Percentiles rank a stretch among this genome's conserved stretches.
Conservation (phyloP, 2,888 invertebrate species). For the Torymus aiolomorphi region DNA sequence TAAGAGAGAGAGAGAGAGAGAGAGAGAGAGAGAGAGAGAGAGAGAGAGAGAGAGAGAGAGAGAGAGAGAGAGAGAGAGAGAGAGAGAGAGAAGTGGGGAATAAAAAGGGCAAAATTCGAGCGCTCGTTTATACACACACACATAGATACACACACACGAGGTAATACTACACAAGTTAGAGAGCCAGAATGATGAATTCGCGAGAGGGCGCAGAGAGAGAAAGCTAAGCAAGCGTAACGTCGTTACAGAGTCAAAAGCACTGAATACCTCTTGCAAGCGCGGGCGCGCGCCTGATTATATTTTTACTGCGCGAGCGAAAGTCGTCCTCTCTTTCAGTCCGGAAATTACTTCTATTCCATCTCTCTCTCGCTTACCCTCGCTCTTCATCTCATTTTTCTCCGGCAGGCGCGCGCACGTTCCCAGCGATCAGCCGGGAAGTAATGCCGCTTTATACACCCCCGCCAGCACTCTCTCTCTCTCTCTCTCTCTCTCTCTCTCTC, state of each 20-base stretch:
- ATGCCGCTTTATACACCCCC: slow-evolving; percentile 1
- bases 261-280: not conserved
- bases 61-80: not conserved
- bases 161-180: too few relatives aligned
- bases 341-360: slow-evolving; percentile 41
- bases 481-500: not conserved
- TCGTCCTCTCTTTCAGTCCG: not conserved
- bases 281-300: too few relatives aligned
- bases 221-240: not conserved
- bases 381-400: too few relatives aligned
- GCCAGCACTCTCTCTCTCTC: not conserved
- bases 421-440: not conserved
- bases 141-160: too few relatives aligned
- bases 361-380: not conserved
- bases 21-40: too few relatives aligned
- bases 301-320: not conserved
- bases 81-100: not conserved
- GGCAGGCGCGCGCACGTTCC: too few relatives aligned
- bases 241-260: not conserved
- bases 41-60: too few relatives aligned
- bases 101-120: not conserved
- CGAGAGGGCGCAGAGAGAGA: too few relatives aligned
- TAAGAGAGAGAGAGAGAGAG: not conserved
- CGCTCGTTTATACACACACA: not conserved
- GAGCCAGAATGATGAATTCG: too few relatives aligned